A percentile compares a stretch with the other conserved stretches of the same genome.
These are phyloP conservation scores for Ptychoptera albimana DNA, from an alignment of 2,888 invertebrate species.

Conservation along the genomic window DNA sequence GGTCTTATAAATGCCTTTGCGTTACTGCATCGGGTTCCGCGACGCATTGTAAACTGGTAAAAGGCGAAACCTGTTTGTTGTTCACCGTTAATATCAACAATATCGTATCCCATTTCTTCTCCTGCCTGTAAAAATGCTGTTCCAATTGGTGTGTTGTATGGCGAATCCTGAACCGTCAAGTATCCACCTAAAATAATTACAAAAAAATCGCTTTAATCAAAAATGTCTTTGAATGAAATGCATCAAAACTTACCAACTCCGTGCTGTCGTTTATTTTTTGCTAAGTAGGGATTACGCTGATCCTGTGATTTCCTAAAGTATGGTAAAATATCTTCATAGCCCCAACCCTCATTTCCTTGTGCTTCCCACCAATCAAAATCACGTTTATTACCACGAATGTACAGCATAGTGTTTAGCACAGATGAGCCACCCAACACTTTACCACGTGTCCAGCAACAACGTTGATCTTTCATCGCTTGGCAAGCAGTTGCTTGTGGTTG, in stretches of 20 bases:
- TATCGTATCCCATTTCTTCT: constrained; percentile 83
- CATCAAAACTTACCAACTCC: constrained; percentile 39
- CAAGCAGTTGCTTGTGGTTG: constrained; percentile 72
- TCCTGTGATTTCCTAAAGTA: constrained; percentile 81
- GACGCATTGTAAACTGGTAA: constrained; percentile 77
- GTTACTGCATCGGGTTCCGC: constrained; percentile 67
- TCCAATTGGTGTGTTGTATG: constrained; percentile 55
- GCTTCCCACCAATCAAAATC: constrained; percentile 82
- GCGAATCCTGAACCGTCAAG: constrained; percentile 28
- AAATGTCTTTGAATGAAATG: not conserved
- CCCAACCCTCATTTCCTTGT: constrained; percentile 78
- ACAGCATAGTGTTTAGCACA: constrained; percentile 81
- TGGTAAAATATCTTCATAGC: constrained; percentile 60
- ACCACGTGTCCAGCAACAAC: constrained; percentile 81
- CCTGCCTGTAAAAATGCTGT: constrained; percentile 75
- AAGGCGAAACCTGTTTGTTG: constrained; percentile 76
- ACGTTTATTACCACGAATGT: constrained; percentile 70
- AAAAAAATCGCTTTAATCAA: not conserved
- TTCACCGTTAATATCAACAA: constrained; percentile 70
- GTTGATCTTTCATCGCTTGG: constrained; percentile 69
- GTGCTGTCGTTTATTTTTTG: constrained; percentile 54
- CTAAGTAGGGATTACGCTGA: constrained; percentile 76
- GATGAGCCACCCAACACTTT: constrained; percentile 79
- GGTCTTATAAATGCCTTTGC: constrained; percentile 77
- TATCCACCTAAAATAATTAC: constrained; percentile 26